Base-by-base conservation (phyloP, 1,140 invertebrate species). In the Neuroterus valhalla region DNA sequence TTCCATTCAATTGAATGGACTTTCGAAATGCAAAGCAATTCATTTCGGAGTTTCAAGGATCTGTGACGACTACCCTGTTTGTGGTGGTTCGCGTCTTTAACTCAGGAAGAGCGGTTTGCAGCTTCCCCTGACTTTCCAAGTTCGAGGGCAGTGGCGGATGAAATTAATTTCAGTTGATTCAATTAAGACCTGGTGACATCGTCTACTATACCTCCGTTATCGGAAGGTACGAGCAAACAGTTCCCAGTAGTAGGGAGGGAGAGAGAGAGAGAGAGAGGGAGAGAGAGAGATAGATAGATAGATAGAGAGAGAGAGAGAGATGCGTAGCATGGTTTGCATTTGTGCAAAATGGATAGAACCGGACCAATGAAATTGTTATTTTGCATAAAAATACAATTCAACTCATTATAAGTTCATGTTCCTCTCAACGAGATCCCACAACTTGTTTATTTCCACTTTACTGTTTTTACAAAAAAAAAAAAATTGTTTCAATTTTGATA, bases 81-180 rank as follows among this genome's bases (percentile, higher is more conserved):
- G 68, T 74, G 68, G 77, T 78, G 67, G 73, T 76, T 75, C 74
- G 71, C 70, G 74, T 76, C 77, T 82, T 76, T 79, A 75, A 74
- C 69, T 72, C 70, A 62, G 66, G 72, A 67, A 79, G 72, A 74
- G 76, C 74, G 75, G 66, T 45, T 45, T 75, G 46, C 55, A 72
- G 67, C 74, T 74, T 78, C 82, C 79, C 75, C 71, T 72, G 79
- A 81, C 80, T 83, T 81, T 81, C 80, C 80, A 83, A 85, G 80
- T 83, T 83, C 83, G 74, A 72, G 75, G 70, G 69, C 75, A 78
- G 78, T 76, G 77, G 77, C 81, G 82, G 82, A 86, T 87, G 85
- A 87, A 87, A 87, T 88, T 88, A 88, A 87, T 88, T 87, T 86
- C 81, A 80, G 80, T 82, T 82, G 84, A 88, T 86, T 87, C 86